Evolutionary conservation across 2,888 invertebrate species (phyloP).

Genomic region (Dugesia japonica): DNA sequence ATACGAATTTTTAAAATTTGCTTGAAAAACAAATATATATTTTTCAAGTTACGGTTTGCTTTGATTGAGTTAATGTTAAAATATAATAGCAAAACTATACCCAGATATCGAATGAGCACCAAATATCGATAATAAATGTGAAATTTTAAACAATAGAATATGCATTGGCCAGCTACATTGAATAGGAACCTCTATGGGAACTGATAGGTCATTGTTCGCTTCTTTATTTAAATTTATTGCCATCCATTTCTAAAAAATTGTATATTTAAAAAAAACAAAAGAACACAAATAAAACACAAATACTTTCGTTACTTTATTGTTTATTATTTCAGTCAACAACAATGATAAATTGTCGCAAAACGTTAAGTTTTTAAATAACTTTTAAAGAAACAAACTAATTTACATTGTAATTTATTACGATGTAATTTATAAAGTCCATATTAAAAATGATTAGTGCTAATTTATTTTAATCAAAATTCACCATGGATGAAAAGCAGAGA

Average conservation of each 20-base stretch:
- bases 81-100: not conserved
- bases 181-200: not conserved
- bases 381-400: too few species aligned
- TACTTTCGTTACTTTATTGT: too few species aligned
- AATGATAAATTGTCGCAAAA: too few species aligned
- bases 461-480: too few species aligned
- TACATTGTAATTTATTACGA: too few species aligned
- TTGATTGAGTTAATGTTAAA: not conserved
- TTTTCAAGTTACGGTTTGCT: not conserved
- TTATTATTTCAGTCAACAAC: too few species aligned
- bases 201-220: not conserved
- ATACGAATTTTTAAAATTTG: not conserved
- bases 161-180: slow-evolving; percentile 10
- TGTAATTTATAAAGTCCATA: too few species aligned
- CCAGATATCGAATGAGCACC: not conserved
- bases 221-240: not conserved
- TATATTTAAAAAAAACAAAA: too few species aligned
- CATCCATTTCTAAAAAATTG: not conserved
- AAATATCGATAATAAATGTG: slow-evolving; percentile 9
- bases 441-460: too few species aligned
- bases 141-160: not conserved
- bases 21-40: not conserved
- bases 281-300: too few species aligned
- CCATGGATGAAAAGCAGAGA: too few species aligned
- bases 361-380: too few species aligned